phyloP scores from a whole-genome alignment of 2,113 vertebrate genomes.

The Willisornis vidua region DNA sequence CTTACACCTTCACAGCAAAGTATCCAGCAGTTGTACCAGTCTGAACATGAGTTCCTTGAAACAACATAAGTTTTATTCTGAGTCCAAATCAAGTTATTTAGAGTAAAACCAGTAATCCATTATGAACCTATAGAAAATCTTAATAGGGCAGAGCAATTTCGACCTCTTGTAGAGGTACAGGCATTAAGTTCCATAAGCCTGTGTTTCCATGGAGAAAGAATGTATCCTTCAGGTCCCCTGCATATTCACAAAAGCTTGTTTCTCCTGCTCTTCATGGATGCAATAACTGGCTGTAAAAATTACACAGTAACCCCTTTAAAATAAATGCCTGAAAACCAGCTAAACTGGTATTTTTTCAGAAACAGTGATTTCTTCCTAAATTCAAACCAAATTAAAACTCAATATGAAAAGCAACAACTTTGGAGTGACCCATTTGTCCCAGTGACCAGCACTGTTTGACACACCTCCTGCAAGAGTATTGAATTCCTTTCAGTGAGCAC shows the following conservation, averaged over 20 bases:
- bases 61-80: neutral
- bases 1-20: neutral
- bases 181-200: neutral
- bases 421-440: neutral
- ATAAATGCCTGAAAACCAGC: neutral
- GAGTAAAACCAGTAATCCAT: neutral
- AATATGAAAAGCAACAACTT: neutral
- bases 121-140: neutral
- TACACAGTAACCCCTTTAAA: neutral
- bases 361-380: neutral
- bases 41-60: neutral
- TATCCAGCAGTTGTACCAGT: neutral
- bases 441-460: neutral
- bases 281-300: neutral
- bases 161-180: neutral
- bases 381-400: neutral
- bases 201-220: neutral
- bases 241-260: neutral
- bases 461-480: neutral
- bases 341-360: neutral
- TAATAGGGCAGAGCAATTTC: rapidly evolving
- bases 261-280: neutral
- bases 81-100: neutral
- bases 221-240: neutral
- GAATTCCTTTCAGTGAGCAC: neutral